Percentiles rank a stretch among this genome's conserved stretches.
Conservation (phyloP, 1,140 invertebrate species). For the Himalopsyche phryganea region DNA sequence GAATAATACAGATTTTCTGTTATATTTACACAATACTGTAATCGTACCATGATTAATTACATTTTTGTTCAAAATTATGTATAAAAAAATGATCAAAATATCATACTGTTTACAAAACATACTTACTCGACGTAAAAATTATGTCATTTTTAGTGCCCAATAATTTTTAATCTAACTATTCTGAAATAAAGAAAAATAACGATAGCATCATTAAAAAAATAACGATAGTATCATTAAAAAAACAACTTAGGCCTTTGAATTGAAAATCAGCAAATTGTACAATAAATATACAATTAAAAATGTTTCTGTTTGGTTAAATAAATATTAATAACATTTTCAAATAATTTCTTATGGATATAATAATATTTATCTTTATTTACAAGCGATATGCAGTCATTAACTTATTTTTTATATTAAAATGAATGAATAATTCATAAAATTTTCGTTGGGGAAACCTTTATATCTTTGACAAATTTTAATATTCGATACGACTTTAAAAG, state of each 20-base stretch:
- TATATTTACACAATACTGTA: background rate
- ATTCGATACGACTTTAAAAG: too few species aligned
- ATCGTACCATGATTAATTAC: background rate
- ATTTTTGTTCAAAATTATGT: background rate
- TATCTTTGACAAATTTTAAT: background rate
- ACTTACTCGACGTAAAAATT: too few species aligned
- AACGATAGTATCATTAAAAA: background rate
- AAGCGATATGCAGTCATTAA: slow-evolving; percentile 11
- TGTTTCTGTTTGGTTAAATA: background rate
- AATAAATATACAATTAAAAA: slow-evolving; percentile 13
- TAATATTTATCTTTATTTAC: slow-evolving; percentile 7
- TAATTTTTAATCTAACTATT: too few species aligned
- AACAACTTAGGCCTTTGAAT: background rate
- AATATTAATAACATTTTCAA: background rate
- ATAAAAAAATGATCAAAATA: too few species aligned
- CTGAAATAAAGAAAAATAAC: too few species aligned
- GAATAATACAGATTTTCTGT: background rate
- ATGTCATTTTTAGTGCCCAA: too few species aligned
- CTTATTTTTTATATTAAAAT: background rate
- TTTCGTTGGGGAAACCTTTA: slow-evolving; percentile 34
- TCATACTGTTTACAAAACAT: too few species aligned
- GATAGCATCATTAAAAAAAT: background rate
- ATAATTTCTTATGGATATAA: background rate
- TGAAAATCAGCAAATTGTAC: background rate
- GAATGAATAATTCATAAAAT: background rate